Evolutionary conservation across 2,797 vertebrate species (phyloP).

Genomic region (Chloroceryle amazona): DNA sequence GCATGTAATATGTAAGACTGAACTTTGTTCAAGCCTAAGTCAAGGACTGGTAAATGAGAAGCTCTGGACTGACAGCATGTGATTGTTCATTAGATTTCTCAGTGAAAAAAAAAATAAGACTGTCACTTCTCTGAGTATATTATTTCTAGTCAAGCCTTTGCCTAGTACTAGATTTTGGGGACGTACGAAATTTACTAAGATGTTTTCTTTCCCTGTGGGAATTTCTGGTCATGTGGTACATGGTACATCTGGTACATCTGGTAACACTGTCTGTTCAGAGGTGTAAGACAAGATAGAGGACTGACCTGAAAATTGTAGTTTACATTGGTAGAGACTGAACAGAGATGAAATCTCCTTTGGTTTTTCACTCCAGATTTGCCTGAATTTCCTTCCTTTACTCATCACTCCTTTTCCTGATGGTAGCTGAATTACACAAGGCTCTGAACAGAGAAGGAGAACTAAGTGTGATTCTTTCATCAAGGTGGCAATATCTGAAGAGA

Average conservation of each 20-base stretch:
- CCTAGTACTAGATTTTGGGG: neutral
- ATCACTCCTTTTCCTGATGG: neutral
- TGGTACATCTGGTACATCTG: too few species aligned
- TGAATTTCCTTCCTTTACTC: neutral
- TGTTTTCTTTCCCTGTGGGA: neutral
- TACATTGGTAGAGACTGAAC: neutral
- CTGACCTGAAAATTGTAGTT: neutral
- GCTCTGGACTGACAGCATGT: neutral
- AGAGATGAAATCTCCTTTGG: neutral
- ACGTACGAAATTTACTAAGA: neutral
- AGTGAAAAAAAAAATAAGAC: neutral
- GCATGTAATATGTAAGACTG: neutral
- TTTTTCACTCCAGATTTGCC: neutral
- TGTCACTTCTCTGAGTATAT: neutral
- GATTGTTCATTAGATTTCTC: neutral
- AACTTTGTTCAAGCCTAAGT: neutral
- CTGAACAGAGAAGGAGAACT: neutral
- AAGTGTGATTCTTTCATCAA: neutral
- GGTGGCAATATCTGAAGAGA: neutral
- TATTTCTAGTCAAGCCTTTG: neutral
- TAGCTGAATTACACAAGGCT: neutral
- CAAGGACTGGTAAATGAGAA: neutral
- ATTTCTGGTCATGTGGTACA: neutral
- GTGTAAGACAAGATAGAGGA: neutral
- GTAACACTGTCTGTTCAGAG: neutral